A percentile compares a stretch with the other conserved stretches of the same genome.
These are phyloP conservation scores for Oligia fasciuncula DNA, from an alignment of 2,888 invertebrate genomes.

Conservation along the genomic window DNA sequence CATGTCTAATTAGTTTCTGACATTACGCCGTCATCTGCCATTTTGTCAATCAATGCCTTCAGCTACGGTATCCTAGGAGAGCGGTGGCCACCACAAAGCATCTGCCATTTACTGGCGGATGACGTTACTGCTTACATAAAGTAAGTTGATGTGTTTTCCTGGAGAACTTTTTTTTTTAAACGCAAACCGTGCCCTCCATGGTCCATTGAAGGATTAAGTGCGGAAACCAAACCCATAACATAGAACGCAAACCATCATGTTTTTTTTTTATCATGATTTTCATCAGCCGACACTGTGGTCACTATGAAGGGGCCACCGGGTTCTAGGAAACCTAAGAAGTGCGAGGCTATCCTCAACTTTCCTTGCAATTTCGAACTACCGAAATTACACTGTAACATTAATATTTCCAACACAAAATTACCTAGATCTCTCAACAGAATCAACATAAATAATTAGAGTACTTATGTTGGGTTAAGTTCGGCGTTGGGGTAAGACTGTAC, in stretches of 20 bases:
- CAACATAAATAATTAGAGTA: constrained; percentile 28
- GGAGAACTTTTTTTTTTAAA: not conserved
- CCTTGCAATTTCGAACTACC: not conserved
- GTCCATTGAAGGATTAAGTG: too few relatives aligned
- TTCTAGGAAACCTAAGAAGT: not conserved
- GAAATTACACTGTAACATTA: not conserved
- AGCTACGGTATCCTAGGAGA: not conserved
- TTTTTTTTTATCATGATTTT: not conserved
- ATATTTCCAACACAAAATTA: not conserved
- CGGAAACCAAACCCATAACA: too few relatives aligned
- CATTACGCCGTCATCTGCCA: not conserved
- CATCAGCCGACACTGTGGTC: not conserved
- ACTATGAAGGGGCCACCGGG: not conserved
- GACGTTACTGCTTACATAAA: not conserved
- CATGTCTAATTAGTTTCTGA: not conserved
- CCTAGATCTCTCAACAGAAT: not conserved
- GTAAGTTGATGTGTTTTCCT: not conserved
- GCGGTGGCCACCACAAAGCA: not conserved
- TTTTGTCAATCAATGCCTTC: not conserved
- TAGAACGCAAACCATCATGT: too few relatives aligned
- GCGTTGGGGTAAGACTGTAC: too few relatives aligned
- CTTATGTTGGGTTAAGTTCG: too few relatives aligned
- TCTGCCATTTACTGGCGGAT: not conserved
- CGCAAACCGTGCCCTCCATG: too few relatives aligned
- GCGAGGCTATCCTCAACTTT: not conserved